phyloP scores from a whole-genome alignment of 2,888 invertebrate species.

The Sturmia bella region DNA sequence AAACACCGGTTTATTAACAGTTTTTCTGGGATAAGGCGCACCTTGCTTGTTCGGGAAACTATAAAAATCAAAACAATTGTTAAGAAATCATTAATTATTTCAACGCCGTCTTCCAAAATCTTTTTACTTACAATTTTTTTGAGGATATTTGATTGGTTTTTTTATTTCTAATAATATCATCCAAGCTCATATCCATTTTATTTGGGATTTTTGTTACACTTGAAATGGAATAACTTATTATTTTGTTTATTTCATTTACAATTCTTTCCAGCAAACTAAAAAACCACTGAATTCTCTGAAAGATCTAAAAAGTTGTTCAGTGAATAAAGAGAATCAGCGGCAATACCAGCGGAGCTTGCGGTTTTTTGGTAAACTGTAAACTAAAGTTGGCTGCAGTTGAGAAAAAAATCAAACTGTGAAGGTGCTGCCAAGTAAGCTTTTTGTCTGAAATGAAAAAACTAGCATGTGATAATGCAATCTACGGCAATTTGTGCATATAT shows the following conservation, averaged over 20 bases:
- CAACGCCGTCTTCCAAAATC: constrained; percentile 57
- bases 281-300: constrained; percentile 2
- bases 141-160: constrained; percentile 66
- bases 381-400: constrained; percentile 62
- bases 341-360: constrained; percentile 54
- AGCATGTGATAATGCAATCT: too few relatives aligned
- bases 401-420: not conserved
- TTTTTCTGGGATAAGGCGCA: constrained; percentile 67
- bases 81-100: not conserved
- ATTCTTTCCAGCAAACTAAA: not conserved
- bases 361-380: constrained; percentile 29
- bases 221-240: not conserved
- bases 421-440: constrained; percentile 23
- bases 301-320: constrained; percentile 45
- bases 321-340: too few relatives aligned
- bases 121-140: constrained; percentile 70
- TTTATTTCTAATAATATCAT: constrained; percentile 77
- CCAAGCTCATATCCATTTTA: constrained; percentile 77
- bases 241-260: constrained; percentile 18
- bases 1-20: constrained; percentile 70
- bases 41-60: constrained; percentile 56
- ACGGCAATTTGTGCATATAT: too few relatives aligned
- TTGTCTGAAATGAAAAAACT: too few relatives aligned
- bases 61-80: not conserved
- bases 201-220: not conserved